These are phyloP conservation scores for Jaculus jaculus DNA, from an alignment of 2,113 vertebrate species.

Conservation along the genomic window DNA sequence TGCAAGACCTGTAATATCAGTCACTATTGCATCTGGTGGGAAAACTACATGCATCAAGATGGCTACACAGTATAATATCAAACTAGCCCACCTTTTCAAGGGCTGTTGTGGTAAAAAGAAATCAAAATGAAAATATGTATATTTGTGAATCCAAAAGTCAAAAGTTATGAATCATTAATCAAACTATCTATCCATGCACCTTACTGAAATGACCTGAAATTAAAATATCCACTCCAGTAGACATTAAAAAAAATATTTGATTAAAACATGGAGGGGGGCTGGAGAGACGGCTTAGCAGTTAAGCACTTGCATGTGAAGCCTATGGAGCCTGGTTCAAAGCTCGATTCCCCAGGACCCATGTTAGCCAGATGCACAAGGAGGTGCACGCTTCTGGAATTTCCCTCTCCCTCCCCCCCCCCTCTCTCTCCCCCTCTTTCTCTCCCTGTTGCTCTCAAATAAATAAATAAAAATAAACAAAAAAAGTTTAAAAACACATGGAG, in stretches of 20 bases:
- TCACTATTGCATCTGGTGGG: constrained; percentile 55
- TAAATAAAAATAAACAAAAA: too few species aligned
- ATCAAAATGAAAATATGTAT: not conserved
- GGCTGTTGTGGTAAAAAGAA: constrained; percentile 31
- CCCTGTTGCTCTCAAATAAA: too few species aligned
- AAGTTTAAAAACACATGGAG: too few species aligned
- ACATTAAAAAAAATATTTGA: constrained; percentile 45
- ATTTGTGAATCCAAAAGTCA: constrained; percentile 29
- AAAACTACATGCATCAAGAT: constrained; percentile 49
- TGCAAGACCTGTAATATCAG: constrained; percentile 51
- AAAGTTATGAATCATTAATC: not conserved
- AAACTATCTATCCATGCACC: not conserved
- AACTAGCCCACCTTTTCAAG: constrained; percentile 50
- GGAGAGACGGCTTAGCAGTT: too few species aligned
- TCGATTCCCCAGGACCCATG: too few species aligned
- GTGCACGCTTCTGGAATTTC: too few species aligned
- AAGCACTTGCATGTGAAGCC: too few species aligned
- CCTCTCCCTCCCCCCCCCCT: too few species aligned
- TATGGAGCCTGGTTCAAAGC: too few species aligned
- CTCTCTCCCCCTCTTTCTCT: too few species aligned
- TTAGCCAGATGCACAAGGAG: too few species aligned
- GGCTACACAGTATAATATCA: constrained; percentile 35
- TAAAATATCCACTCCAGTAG: not conserved
- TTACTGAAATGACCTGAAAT: constrained; percentile 31
- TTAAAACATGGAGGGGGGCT: not conserved